phyloP scores from a whole-genome alignment of 92 coral and sea anemone species.

The Zoanthus solanderi region DNA sequence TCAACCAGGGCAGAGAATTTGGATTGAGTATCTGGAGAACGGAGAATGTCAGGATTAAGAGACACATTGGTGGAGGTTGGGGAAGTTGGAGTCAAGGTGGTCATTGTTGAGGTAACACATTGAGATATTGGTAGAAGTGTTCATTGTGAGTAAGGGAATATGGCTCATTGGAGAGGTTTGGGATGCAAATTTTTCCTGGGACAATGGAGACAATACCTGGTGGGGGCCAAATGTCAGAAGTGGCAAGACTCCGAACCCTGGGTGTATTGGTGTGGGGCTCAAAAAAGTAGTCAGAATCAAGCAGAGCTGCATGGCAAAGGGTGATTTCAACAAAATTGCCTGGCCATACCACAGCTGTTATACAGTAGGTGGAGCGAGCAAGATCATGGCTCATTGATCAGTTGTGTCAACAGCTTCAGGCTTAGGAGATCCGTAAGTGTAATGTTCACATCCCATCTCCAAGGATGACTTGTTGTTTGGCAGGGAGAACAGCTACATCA shows the following conservation, averaged over 20 bases:
- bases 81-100: not conserved
- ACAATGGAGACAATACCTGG: not conserved
- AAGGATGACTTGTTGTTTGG: not conserved
- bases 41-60: slow-evolving; percentile 22
- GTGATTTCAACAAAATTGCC: not conserved
- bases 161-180: too few species aligned
- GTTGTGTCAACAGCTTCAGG: not conserved
- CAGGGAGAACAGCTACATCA: not conserved
- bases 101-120: not conserved
- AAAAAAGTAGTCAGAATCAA: not conserved
- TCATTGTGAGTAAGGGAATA: not conserved
- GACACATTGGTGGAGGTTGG: slow-evolving; percentile 6
- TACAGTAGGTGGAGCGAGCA: too few species aligned
- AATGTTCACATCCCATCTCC: too few species aligned
- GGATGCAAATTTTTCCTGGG: not conserved
- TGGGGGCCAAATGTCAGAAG: not conserved
- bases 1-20: slow-evolving; percentile 19
- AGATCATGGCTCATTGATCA: not conserved
- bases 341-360: not conserved
- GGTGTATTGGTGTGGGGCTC: not conserved
- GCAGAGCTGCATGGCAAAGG: not conserved
- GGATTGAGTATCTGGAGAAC: not conserved
- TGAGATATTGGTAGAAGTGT: not conserved
- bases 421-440: too few species aligned
- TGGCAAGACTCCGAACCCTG: not conserved